Base-by-base conservation (phyloP, 2,797 vertebrate species). In the Coranthus polyacanthus region DNA sequence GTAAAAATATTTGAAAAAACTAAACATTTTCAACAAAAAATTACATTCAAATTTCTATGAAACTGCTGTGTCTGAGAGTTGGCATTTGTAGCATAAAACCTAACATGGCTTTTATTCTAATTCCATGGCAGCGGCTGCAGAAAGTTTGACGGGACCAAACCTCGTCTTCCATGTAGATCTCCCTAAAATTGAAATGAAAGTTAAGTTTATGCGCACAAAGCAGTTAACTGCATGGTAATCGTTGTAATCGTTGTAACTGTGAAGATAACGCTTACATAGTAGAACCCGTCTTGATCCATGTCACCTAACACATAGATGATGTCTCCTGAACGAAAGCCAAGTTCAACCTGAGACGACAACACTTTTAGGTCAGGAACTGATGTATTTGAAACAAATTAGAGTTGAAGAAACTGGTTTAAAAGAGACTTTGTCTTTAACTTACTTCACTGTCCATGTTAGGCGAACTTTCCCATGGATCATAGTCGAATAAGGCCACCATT, bases 231-330 rank as follows among this genome's bases (percentile, higher is more conserved):
- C 12, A 2, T 1, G n/a, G 2, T 1, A 49, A 3, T 12, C 1
- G 15, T 10, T 57, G 2, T 1, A 49, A 3, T 12, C 1, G 15
- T 10, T 57, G 18, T 6, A 16, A 12, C 2, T 29, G 18, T 26
- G 45, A 7, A 72, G 20, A 5, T 13, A 22, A 44, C 50, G 86
- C 96, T 96, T 84, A 99, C 98, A 32, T 92, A 96, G 86, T 96
- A 99, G 93, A 99, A 98, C 10, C 97, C 97, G 41, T 99, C 97
- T 39, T 94, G 93, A 3, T 98, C 97, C 96, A 98, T 96, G 71
- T 93, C 93, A 5, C 96, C 96, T 18, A 96, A 92, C 58, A 97
- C 95, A n/a, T 95, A 97, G 32, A 99, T 97, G 53, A 97, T n/a
- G 7, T 98, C 97, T 36, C 97, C 97, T 0, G 96, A 95, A 58